Base-by-base conservation (phyloP, 2,797 vertebrate genomes). In the Hypotaenidia okinawae region DNA sequence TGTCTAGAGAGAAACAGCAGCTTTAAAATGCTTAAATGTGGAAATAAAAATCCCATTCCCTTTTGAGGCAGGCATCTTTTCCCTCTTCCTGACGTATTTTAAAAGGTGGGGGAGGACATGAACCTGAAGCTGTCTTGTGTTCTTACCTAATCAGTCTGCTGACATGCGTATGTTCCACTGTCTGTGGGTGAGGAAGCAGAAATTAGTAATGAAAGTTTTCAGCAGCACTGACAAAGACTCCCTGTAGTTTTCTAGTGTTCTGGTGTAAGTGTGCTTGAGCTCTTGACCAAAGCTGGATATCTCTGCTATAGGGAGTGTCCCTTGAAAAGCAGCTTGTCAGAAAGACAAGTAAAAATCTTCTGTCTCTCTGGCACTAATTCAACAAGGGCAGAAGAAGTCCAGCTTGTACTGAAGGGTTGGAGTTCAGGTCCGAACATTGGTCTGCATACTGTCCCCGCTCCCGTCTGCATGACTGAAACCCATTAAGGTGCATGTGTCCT, bases 401-500 rank as follows among this genome's bases (percentile, higher is more conserved):
- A 32, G 62, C 32, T 92, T 7, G 2, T 58, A 33, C 55, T 15
- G 2, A 1, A 17, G 47, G 33, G 43, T 22, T 47, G 67, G 33
- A 55, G 21, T 78, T 93, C 51, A 52, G 59, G 64, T 74, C 57
- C 72, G 61, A 33, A 25, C 23, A 16, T 39, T 49, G 63, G 27
- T 58, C 77, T 79, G 23, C 15, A 3, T 49, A 5, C 32, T 82
- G 41, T 30, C 74, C 39, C 23, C 39, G 43, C 19, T 74, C 13
- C 1, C 18, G 16, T 43, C 68, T 80, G 74, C 64, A 23, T 33
- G 68, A 30, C 74, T 83, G 89, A 39, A 85, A 83, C 67, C 16
- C 59, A 1, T 15, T 23, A 28, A 51, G 58, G 19, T 5, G 2
- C 11, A 0, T 4, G 39, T 27, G 0, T 58, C 41, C 49, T 84